phyloP scores from a whole-genome alignment of 2,888 invertebrate species.

The Steinernema scapterisci region DNA sequence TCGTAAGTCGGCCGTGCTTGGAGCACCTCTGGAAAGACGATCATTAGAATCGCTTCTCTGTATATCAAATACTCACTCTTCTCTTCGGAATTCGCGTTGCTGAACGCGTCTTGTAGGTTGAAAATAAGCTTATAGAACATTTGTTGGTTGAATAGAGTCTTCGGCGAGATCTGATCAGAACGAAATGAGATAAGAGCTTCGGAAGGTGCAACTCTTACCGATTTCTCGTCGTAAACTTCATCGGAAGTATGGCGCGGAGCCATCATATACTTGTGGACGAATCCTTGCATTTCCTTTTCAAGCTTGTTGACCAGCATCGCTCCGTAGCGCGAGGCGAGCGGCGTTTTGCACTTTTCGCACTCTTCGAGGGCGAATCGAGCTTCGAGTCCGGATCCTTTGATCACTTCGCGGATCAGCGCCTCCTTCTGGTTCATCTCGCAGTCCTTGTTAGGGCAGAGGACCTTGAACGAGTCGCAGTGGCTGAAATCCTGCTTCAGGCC shows the following conservation, averaged over 20 bases:
- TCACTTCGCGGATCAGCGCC: background rate
- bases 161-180: constrained; percentile 49
- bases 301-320: constrained; percentile 17
- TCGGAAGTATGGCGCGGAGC: background rate
- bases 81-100: constrained; percentile 37
- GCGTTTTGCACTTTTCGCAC: constrained; percentile 1
- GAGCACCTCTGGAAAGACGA: constrained; percentile 27
- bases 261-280: constrained; percentile 21
- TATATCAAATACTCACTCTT: constrained; percentile 40
- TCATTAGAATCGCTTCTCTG: background rate
- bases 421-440: background rate
- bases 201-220: constrained; percentile 32
- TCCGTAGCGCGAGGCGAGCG: background rate
- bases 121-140: constrained; percentile 53
- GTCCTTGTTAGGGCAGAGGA: constrained; percentile 34
- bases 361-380: constrained; percentile 2
- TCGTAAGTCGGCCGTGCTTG: constrained; percentile 24
- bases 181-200: background rate
- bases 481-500: constrained; percentile 42
- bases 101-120: constrained; percentile 46
- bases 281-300: constrained; percentile 26
- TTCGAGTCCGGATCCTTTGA: background rate
- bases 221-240: too few species aligned
- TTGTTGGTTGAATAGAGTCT: constrained; percentile 61
- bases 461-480: constrained; percentile 48